phyloP scores from a whole-genome alignment of 2,888 invertebrate species.

The Nephrotoma guestfalica region DNA sequence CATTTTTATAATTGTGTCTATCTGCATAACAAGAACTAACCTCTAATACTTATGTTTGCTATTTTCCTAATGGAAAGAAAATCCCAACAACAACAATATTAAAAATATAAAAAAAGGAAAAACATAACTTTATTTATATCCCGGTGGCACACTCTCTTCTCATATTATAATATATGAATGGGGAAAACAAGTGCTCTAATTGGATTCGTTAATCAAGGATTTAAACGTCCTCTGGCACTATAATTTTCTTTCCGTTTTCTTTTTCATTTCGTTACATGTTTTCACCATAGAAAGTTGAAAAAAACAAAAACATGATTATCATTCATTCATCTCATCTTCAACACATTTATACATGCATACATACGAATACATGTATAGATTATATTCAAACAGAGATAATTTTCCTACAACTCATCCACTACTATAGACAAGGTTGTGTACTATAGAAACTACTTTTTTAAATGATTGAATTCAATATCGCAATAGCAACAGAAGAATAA shows the following conservation, averaged over 20 bases:
- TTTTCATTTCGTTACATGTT: neutral
- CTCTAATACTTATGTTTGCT: neutral
- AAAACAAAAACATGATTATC: neutral
- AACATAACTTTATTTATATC: neutral
- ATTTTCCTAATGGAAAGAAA: neutral
- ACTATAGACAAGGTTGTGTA: neutral
- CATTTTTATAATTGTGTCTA: neutral
- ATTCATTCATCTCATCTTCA: neutral
- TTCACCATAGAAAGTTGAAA: neutral
- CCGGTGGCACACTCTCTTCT: constrained; percentile 1
- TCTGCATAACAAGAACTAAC: neutral
- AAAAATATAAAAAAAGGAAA: neutral
- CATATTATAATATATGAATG: neutral
- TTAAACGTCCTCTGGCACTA: constrained; percentile 20
- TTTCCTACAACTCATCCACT: neutral
- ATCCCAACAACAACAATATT: neutral
- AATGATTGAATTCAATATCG: neutral
- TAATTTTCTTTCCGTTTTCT: constrained; percentile 7
- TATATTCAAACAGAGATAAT: neutral
- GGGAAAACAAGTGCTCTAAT: constrained; percentile 19
- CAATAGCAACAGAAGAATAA: neutral
- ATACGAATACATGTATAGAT: neutral
- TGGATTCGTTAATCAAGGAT: constrained; percentile 22
- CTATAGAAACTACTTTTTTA: neutral
- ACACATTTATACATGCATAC: neutral